Evolutionary conservation across 23 tunicate species (phyloP).

Genomic region (Styela clava): DNA sequence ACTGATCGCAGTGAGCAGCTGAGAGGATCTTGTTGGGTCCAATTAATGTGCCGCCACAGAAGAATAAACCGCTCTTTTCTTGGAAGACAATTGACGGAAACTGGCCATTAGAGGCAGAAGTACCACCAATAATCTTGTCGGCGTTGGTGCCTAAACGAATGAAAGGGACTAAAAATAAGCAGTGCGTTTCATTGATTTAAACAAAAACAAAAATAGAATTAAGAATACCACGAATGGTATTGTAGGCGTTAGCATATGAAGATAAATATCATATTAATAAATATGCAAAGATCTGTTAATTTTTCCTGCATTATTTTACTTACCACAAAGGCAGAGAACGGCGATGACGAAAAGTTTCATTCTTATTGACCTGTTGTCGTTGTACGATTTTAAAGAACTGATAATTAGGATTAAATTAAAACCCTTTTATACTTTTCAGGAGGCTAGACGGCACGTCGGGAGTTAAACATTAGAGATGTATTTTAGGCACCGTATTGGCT

Average conservation of each 20-base stretch:
- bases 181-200: no score
- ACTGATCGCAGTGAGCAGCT: slow-evolving; percentile 48
- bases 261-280: no score
- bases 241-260: no score
- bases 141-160: slow-evolving; percentile 25
- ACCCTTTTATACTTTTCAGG: background rate
- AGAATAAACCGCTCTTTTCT: slow-evolving; percentile 19
- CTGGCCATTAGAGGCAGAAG: slow-evolving; percentile 14
- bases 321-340: background rate
- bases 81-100: slow-evolving; percentile 19
- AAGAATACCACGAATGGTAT: no score
- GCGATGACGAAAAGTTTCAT: background rate
- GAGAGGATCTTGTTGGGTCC: slow-evolving; percentile 8
- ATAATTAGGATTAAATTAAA: no score
- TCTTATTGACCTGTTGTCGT: background rate
- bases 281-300: no score
- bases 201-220: no score
- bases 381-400: background rate
- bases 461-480: no score
- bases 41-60: slow-evolving; percentile 40
- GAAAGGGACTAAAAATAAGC: no score
- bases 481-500: no score
- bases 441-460: no score
- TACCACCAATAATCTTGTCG: slow-evolving; percentile 24
- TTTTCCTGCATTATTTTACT: no score